Evolutionary conservation across 2,797 vertebrate genomes (phyloP), one percentile per base, ranked within the genome.

Genomic region (Aselliscus stoliczkanus): DNA sequence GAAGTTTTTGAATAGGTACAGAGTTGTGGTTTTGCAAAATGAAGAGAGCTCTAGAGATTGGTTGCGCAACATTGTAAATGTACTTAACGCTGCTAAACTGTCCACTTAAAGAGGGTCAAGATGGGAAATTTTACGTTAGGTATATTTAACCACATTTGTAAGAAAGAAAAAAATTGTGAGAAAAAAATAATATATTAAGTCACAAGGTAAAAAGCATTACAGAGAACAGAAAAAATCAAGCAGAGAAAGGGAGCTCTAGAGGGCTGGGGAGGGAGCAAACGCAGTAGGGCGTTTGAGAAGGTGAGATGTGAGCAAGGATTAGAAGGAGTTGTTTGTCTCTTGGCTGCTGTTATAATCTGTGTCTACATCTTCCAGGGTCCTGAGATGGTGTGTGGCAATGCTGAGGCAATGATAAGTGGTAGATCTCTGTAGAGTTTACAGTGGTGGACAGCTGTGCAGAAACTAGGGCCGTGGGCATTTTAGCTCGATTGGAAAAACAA

Each of bases 401-500:
- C 31, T 5, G 54, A 44, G 34, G 62, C 54, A 62, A 0, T 17
- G 58, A 52, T 31, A 13, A 29, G 15, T 7, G 18, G 62, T n/a
- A 4, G 72, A 0, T 70, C 7, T 86, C 56, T 84, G 44, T 56
- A 34, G 58, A 37, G 76, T 44, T 62, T 37, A 54, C 5, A 1
- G 10, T 34, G 20, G 54, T n/a, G 62, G 73, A 37, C 76, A 60
- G 84, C 75, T 70, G 52, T 1, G 10, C 23, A 64, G 80, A 88
- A 95, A 76, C 27, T 44, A n/a, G 31, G 29, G 44, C 21, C 4
- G 4, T 44, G 37, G 8, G 17, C 47, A 39, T 84, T 90, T 88
- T 88, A 87, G 3, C 37, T 93, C 15, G 13, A 27, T 44, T 96
- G 88, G 77, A 96, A 97, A 96, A 96, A 90, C 69, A 79, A 52